Evolutionary conservation across 1,140 invertebrate species (phyloP), one percentile per base, ranked within the genome.

Genomic region (Rhizoglyphus robini): DNA sequence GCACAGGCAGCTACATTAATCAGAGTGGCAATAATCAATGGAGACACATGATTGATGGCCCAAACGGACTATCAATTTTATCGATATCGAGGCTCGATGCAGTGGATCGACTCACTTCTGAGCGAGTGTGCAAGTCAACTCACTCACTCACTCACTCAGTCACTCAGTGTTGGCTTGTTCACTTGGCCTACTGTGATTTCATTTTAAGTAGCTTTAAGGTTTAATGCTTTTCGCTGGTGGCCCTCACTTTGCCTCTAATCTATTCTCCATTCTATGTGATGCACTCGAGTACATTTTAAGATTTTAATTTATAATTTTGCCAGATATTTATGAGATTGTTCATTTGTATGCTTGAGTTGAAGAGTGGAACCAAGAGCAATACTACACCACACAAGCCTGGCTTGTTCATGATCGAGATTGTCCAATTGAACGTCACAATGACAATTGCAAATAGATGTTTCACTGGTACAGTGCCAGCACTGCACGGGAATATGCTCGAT

Each of bases 11-110:
- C 23, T 8, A 54, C 51, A 54, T 54, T 54, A 54, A 54, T 54
- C 51, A 54, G 51, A 54, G 51, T 54, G 51, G 51, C 51, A 54
- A 54, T 54, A 54, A 54, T 54, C 51, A 54, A 54, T 54, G 51
- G 51, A 8, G 51, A 54, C 51, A 54, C 51, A 54, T 54, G 51
- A 54, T 54, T 54, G 51, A 54, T 54, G 51, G 51, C 51, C 51
- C 51, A 54, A 54, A 15, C 8, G 51, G 15, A 54, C 51, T 54
- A 54, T 54, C 51, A 54, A 54, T 54, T 54, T 54, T 54, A 54
- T 54, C 51, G 51, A 54, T 54, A 54, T 54, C 51, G 51, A 8
- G 8, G 20, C 51, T 54, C 23, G 20, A 25, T 54, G 51, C 51
- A 54, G 51, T 32, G 23, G n/a, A n/a, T 54, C 8, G 8, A 41